These are phyloP conservation scores for Cnemophilus loriae DNA, from an alignment of 2,113 vertebrate species.

Conservation along the genomic window DNA sequence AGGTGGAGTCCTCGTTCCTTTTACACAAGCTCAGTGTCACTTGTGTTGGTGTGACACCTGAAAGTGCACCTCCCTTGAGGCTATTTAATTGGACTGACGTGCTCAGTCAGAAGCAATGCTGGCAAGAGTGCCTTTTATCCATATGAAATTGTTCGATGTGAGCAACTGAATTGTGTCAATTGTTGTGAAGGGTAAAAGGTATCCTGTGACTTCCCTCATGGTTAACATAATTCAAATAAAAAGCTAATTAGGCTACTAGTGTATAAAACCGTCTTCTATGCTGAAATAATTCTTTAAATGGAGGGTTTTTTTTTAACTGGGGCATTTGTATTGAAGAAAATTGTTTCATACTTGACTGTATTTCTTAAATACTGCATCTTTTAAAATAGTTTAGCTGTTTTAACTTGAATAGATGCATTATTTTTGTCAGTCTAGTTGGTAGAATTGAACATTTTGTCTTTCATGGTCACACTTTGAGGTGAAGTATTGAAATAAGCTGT, in stretches of 20 bases:
- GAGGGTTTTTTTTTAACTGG: fast-evolving
- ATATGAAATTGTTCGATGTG: fast-evolving
- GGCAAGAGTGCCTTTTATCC: not conserved
- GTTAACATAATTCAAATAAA: not conserved
- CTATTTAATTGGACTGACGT: fast-evolving
- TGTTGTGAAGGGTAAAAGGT: not conserved
- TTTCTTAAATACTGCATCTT: not conserved
- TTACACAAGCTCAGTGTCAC: not conserved
- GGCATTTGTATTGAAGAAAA: not conserved
- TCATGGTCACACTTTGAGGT: not conserved
- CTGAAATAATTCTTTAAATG: not conserved
- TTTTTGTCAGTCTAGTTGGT: not conserved
- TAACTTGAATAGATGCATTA: not conserved
- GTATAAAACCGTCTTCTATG: not conserved
- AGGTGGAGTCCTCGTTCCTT: not conserved
- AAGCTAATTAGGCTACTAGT: not conserved
- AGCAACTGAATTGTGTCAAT: not conserved
- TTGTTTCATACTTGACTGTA: not conserved
- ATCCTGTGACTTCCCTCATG: not conserved
- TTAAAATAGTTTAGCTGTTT: not conserved
- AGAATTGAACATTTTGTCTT: not conserved
- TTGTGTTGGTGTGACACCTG: not conserved
- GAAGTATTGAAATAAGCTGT: not conserved
- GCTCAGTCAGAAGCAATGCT: not conserved
- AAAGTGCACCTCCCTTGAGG: not conserved